Evolutionary conservation across 2,113 vertebrate genomes (phyloP).

Genomic region (Mugil cephalus): DNA sequence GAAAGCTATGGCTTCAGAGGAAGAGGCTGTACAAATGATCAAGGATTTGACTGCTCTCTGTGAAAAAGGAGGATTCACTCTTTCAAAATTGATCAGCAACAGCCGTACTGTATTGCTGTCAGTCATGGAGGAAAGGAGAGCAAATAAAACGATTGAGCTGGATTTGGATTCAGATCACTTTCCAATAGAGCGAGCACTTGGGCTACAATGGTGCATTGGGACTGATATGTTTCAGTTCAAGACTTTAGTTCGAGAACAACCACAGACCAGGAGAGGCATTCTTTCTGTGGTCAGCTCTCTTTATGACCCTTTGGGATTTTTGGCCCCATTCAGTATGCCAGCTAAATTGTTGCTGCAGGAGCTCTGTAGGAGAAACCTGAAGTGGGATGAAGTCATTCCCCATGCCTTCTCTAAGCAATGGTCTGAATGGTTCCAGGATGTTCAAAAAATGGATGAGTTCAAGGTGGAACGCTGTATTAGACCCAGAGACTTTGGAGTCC

Average conservation of each 20-base stretch:
- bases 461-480: background rate
- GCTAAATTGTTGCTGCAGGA: no score
- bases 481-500: background rate
- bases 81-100: conserved; percentile 1
- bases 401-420: background rate
- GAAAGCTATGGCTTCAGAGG: background rate
- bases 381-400: background rate
- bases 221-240: background rate
- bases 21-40: background rate
- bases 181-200: background rate
- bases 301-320: no score
- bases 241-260: background rate
- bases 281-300: conserved; percentile 1
- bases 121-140: background rate
- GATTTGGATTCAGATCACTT: conserved; percentile 1
- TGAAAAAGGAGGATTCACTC: background rate
- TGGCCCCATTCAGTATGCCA: no score
- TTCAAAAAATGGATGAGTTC: background rate
- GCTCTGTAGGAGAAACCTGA: background rate
- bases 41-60: background rate
- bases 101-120: background rate
- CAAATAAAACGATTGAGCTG: background rate
- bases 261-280: background rate
- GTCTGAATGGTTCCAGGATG: background rate
- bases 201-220: background rate